Evolutionary conservation across 2,113 vertebrate species (phyloP), one percentile per base, ranked within the genome.

Genomic region (Meriones unguiculatus): DNA sequence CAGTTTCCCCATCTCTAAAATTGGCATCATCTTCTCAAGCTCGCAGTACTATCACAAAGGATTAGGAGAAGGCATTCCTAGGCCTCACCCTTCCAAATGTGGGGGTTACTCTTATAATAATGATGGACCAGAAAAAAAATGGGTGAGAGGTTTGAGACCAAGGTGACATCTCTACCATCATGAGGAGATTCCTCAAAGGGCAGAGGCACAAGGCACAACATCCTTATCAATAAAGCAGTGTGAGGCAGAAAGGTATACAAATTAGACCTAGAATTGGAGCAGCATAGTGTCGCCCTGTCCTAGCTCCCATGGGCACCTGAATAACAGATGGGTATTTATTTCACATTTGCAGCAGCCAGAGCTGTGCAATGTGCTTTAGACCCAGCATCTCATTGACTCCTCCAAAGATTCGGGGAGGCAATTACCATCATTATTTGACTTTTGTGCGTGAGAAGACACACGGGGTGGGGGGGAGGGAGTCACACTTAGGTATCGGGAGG

Each of bases 1-100:
- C 73, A 57, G 78, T 93, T 96, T 96, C 30, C 80, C 80, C 15
- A 20, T 62, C 80, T 94, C 70, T 35, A 93, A 87, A 76, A 76
- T 91, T 87, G 95, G 64, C 52, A 84, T 10, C 46, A 52, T 15
- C 73, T 5, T 8, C 54, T 78, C 28, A 72, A 22, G 5, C 46
- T 78, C 64, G 89, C 13, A 82, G 80, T 25, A 52, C 0, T 78
- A 8, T 32, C 59, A 54, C 9, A 87, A 62, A 95, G 50, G 18
- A 14, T 90, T 41, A 32, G 24, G 20, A 41, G 35, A 92, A 38
- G 35, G 4, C 78, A 70, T 17, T 64, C 32, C 14, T n/a, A 50
- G 28, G 9, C 75, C 64, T 38, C 75, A n/a, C 18, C 11, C 54
- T 11, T n/a, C 80, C 59, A 50, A 88, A 81, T 20, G 35, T 5